A percentile compares a stretch with the other conserved stretches of the same genome.
Evolutionary conservation across 2,888 invertebrate species (phyloP).

Genomic region (Eurois occulta): DNA sequence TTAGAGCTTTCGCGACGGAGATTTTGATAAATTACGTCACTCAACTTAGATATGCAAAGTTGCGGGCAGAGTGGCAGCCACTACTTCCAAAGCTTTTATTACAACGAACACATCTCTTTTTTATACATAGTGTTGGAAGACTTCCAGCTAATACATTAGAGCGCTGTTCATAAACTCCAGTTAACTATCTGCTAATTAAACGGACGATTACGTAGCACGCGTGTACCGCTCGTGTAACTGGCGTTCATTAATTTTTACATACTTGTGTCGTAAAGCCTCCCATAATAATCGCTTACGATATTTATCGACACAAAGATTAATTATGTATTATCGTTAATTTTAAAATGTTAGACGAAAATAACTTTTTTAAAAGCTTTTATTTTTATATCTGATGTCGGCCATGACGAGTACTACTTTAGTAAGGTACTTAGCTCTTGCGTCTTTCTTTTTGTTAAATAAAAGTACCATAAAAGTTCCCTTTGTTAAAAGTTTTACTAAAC

Average conservation of each 20-base stretch:
- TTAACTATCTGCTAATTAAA: constrained; percentile 72
- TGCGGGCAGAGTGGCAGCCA: constrained; percentile 13
- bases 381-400: constrained; percentile 27
- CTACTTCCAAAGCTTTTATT: constrained; percentile 23
- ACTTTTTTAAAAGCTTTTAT: no score
- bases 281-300: constrained; percentile 50
- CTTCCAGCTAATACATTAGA: constrained; percentile 59
- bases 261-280: constrained; percentile 54
- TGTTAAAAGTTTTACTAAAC: constrained; percentile 35
- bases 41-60: constrained; percentile 25
- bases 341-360: constrained; percentile 57
- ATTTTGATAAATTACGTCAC: constrained; percentile 35
- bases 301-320: constrained; percentile 57
- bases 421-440: not conserved
- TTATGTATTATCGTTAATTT: constrained; percentile 54
- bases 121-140: constrained; percentile 40
- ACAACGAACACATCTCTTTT: constrained; percentile 32
- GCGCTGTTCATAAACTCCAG: constrained; percentile 38
- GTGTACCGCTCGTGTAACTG: constrained; percentile 71
- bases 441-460: constrained; percentile 19
- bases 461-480: constrained; percentile 9
- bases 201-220: constrained; percentile 70
- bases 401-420: not conserved
- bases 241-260: constrained; percentile 69
- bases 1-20: not conserved